Percentiles rank a stretch among this genome's conserved stretches.
These are phyloP conservation scores for Pristionchus mayeri DNA, from an alignment of 2,888 invertebrate species.

Conservation along the genomic window DNA sequence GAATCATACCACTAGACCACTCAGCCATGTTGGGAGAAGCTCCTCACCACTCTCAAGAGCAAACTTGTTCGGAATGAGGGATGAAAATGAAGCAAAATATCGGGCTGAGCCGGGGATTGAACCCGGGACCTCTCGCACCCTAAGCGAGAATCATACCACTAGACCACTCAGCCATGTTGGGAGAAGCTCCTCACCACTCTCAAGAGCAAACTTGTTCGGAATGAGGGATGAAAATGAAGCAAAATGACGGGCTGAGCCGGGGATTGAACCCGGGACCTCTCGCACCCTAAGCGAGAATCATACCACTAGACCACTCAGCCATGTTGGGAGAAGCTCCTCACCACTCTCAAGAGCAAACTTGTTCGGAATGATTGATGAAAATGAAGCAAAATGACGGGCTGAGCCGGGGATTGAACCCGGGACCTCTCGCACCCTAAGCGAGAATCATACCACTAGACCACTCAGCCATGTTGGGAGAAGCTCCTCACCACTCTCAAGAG, in stretches of 20 bases:
- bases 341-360: background rate
- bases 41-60: too few species aligned
- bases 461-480: slow-evolving; percentile 62
- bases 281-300: slow-evolving; percentile 77
- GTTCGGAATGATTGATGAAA: background rate
- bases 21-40: slow-evolving; percentile 60
- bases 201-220: too few species aligned
- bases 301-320: slow-evolving; percentile 76
- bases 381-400: slow-evolving; percentile 57
- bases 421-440: slow-evolving; percentile 77
- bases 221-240: too few species aligned
- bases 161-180: slow-evolving; percentile 75
- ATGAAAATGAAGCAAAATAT: slow-evolving; percentile 40
- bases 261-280: slow-evolving; percentile 77
- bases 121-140: slow-evolving; percentile 77
- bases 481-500: too few species aligned
- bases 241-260: slow-evolving; percentile 63
- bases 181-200: too few species aligned
- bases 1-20: slow-evolving; percentile 77
- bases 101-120: slow-evolving; percentile 73
- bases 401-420: slow-evolving; percentile 75
- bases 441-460: slow-evolving; percentile 77
- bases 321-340: slow-evolving; percentile 10
- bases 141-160: slow-evolving; percentile 77
- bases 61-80: too few species aligned